Base-by-base conservation (phyloP, 2,888 invertebrate genomes). In the Cephus spinipes region DNA sequence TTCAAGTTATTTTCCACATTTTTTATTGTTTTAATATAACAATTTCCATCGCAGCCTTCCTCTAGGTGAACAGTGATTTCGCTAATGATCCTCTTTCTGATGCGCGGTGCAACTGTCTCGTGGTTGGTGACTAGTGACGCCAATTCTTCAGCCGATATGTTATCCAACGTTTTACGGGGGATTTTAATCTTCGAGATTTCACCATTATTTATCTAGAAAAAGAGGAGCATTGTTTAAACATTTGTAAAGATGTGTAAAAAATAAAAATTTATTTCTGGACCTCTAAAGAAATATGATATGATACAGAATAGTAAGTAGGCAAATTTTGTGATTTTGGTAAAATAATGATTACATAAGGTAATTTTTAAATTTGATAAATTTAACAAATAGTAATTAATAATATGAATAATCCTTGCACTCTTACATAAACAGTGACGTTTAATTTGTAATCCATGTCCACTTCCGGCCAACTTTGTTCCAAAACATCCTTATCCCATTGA, bases 401-500 rank as follows among this genome's bases (percentile, higher is more conserved):
- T 15, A 6, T 12, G 4, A 40, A 40, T 40, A 40, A 15, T 4
- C 40, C 12, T 12, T 36, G 15, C 6, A 15, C 15, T 15, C 92
- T 92, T 90, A 95, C 95, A 91, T 94, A 94, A 84, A 95, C 94
- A 75, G 93, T 92, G 74, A 96, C 92, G 85, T 95, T 94, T 78
- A 97, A 90, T 84, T 94, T 92, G 87, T 95, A 97, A 83, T 94
- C 90, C 81, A 92, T 91, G 92, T 97, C 96, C 76, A 96, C 94
- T 89, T 94, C 92, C 0, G 97, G 96, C 97, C 97, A 96, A 73
- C 90, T 92, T 91, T 98, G 97, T 78, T 95, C 94, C 71, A 97
- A 92, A 74, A 97, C 95, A 89, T 93, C 92, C 88, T 94, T 92
- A 76, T 95, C 92, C 95, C 96, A 96, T 74, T 93, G 89, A 74